A percentile compares a stretch with the other conserved stretches of the same genome.
Evolutionary conservation across 2,888 invertebrate species (phyloP).

Genomic region (Cyaniris semiargus): DNA sequence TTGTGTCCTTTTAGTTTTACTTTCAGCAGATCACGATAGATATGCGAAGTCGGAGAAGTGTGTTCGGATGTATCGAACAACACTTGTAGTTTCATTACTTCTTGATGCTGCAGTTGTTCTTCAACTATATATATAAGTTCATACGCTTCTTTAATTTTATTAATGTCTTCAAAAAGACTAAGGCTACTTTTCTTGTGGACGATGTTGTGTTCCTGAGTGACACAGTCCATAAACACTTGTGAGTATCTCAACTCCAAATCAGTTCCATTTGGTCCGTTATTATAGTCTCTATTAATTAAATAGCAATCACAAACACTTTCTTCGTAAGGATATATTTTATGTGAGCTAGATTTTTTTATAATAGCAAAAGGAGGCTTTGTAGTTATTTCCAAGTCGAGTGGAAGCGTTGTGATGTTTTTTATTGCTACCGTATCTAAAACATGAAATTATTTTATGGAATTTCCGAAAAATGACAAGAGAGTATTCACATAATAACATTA

Average conservation of each 20-base stretch:
- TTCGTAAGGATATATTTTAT: constrained; percentile 60
- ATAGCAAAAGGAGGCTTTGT: constrained; percentile 76
- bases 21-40: constrained; percentile 64
- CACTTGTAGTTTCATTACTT: constrained; percentile 70
- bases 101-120: constrained; percentile 66
- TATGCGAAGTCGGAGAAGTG: constrained; percentile 59
- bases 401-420: constrained; percentile 77
- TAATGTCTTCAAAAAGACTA: constrained; percentile 69
- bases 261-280: constrained; percentile 52
- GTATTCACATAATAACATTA: not conserved
- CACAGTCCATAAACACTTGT: not conserved
- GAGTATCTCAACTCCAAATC: constrained; percentile 8
- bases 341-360: constrained; percentile 61
- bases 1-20: constrained; percentile 71
- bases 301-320: constrained; percentile 61
- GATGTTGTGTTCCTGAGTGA: constrained; percentile 49
- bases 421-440: constrained; percentile 76
- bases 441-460: not conserved
- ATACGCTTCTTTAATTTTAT: constrained; percentile 71
- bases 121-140: constrained; percentile 62
- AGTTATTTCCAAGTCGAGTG: constrained; percentile 69
- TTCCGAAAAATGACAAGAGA: not conserved
- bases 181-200: constrained; percentile 58
- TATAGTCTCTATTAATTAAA: constrained; percentile 49
- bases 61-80: constrained; percentile 73